Conservation (phyloP, 35 echinoderm and acorn worm species). For the Stichopus chloronotus region DNA sequence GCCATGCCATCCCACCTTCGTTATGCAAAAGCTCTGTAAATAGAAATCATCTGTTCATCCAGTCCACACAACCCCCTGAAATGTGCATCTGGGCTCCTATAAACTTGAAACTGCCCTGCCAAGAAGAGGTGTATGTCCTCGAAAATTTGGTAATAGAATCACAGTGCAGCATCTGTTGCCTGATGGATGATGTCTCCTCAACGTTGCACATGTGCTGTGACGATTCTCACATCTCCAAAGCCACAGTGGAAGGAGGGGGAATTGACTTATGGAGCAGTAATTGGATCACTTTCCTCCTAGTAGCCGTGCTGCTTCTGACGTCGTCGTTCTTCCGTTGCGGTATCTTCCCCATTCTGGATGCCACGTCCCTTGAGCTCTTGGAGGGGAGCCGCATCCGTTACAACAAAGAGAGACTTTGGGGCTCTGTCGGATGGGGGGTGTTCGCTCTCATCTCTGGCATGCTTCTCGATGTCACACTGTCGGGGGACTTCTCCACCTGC, state of each 20-base stretch:
- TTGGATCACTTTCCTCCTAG: slow-evolving; percentile 67
- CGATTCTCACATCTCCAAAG: neutral
- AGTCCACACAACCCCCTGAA: neutral
- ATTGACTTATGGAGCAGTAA: neutral
- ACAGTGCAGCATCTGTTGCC: slow-evolving; percentile 10
- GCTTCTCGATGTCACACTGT: slow-evolving; percentile 63
- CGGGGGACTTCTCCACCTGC: slow-evolving; percentile 6
- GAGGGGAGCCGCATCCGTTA: slow-evolving; percentile 68
- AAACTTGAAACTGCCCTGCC: neutral
- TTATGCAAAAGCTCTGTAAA: slow-evolving; percentile 25
- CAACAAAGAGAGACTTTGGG: slow-evolving; percentile 89
- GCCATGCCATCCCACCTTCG: neutral
- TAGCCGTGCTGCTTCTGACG: slow-evolving; percentile 66
- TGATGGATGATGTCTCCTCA: neutral
- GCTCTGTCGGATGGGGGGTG: slow-evolving; percentile 83
- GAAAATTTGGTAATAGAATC: neutral
- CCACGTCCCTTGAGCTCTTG: slow-evolving; percentile 74
- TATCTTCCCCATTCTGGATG: slow-evolving; percentile 82
- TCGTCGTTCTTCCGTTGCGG: slow-evolving; percentile 77
- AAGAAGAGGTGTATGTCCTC: neutral
- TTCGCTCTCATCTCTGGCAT: slow-evolving; percentile 84
- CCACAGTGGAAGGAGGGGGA: neutral
- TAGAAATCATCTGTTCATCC: neutral
- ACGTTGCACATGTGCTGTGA: neutral
- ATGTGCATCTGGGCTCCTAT: slow-evolving; percentile 3